Evolutionary conservation across 2,113 vertebrate genomes (phyloP), one percentile per base, ranked within the genome.

Genomic region (Cervus canadensis): DNA sequence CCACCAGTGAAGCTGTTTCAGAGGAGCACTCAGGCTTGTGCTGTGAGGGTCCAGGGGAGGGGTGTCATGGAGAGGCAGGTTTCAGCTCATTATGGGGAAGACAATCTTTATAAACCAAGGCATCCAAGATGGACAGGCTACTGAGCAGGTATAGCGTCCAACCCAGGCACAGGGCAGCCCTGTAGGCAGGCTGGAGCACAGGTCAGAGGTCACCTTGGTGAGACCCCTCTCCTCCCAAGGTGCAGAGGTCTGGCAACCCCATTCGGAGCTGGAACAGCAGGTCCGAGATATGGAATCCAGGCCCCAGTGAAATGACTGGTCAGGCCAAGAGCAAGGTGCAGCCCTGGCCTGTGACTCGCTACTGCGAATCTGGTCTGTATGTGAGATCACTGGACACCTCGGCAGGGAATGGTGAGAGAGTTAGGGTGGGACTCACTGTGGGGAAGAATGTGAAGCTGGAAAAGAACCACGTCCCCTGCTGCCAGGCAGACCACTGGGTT

Each of bases 401-500:
- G 87, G 40, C 1, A 33, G 56, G 59, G n/a, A 23, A 7, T 67
- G 15, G 36, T 14, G 26, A 12, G 7, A 45, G 43, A 52, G 23
- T 4, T 19, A 13, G 21, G 3, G 3, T 0, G 0, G 7, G 23
- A 94, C 98, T 97, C 98, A 99, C 99, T 98, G 19, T 99, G 99
- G 89, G 98, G 97, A 94, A 99, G 96, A 97, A 99, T 99, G 95
- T 99, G 99, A 11, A 99, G 99, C 95, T 99, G 99, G 98, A 99
- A 99, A 94, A 99, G 98, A 43, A 99, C 98, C 9, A 99, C 98
- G 76, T 99, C 99, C 45, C 99, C 99, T 28, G 98, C 94, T 28
- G 98, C 98, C 90, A 99, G 97, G 96, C 99, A 99, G 15, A 98
- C 97, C 7, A 99, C 97, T 1, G 99, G 99, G 97, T 99, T 99